Conservation (phyloP, 2,888 invertebrate genomes). For the Pegoplata infirma region DNA sequence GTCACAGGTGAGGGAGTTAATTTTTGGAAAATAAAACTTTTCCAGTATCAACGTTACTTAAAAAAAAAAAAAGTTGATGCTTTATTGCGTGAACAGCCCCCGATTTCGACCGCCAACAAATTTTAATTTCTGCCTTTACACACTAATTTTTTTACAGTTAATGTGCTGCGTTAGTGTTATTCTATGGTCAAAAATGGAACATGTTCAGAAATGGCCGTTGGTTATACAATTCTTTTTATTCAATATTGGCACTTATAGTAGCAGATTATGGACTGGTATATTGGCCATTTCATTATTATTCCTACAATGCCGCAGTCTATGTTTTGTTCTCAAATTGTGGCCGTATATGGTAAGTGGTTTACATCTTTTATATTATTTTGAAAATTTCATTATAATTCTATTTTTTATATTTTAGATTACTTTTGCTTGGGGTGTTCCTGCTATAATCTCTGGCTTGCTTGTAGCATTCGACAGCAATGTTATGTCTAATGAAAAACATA, state of each 20-base stretch:
- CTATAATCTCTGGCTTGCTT: constrained; percentile 83
- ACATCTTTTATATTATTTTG: neutral
- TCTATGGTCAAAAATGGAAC: constrained; percentile 83
- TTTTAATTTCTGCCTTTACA: constrained; percentile 55
- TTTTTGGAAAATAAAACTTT: too few species aligned
- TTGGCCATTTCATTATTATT: constrained; percentile 89
- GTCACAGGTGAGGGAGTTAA: constrained; percentile 89
- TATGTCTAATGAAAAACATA: constrained; percentile 81
- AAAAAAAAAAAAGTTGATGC: too few species aligned
- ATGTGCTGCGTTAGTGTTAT: constrained; percentile 86
- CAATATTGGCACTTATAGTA: constrained; percentile 88
- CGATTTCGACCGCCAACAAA: neutral
- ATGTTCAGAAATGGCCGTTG: constrained; percentile 81
- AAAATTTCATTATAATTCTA: neutral
- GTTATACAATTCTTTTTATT: constrained; percentile 88
- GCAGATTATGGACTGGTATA: constrained; percentile 91
- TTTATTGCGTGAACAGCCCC: too few species aligned
- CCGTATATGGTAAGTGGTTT: constrained; percentile 80
- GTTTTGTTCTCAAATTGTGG: constrained; percentile 88
- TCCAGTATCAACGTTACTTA: too few species aligned
- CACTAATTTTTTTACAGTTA: constrained; percentile 79
- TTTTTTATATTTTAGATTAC: constrained; percentile 78
- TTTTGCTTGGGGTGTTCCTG: constrained; percentile 83
- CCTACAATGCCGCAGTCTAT: constrained; percentile 89
- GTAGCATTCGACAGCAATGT: constrained; percentile 80